Evolutionary conservation across 30 jellyfish, hydroid and myxozoan genomes (phyloP), one percentile per base, ranked within the genome.

Genomic region (Nemopilema nomurai): DNA sequence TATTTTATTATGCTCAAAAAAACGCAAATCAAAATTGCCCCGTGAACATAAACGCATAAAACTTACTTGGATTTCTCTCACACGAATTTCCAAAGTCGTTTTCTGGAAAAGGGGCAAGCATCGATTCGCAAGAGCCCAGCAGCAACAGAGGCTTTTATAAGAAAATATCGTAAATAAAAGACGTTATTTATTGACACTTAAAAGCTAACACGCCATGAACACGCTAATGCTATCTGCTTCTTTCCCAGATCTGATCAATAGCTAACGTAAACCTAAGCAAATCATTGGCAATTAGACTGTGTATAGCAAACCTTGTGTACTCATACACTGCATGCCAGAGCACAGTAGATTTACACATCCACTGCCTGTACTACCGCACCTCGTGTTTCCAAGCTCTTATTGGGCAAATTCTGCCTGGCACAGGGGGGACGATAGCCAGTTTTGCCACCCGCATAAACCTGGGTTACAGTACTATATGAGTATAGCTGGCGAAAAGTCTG

Each of bases 201-300:
- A 41, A 62, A 9, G 51, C 18, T 51, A 77, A 62, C 87, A 77
- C 87, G 87, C 87, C 65, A 26, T 21, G 62, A 63, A 77, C 77
- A 77, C 87, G 87, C 28, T 63, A 57, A 77, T 63, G 62, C 29
- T 19, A 41, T 65, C 87, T 77, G 87, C n/a, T 27, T 30, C 68
- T 21, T 77, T 77, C 87, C 87, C 87, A 77, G 51, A 41, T 49
- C 26, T 24, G 20, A 4, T 49, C 77, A 77, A 77, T 77, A 77
- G 87, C 76, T 77, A 28, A 9, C 31, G 66, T 77, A 32, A 19
- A 51, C 67, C 31, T 67, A 77, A 63, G 16, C 30, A 68, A 62
- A 77, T 33, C 18, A 41, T 22, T 27, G 9, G n/a, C 41, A 77
- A 77, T 77, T 77, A 77, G 79, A 49, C 52, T 24, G 67, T 22